Percentiles rank a stretch among this genome's conserved stretches.
These are phyloP conservation scores for Drosophila mettleri DNA, from an alignment of 2,888 invertebrate genomes.

Conservation along the genomic window DNA sequence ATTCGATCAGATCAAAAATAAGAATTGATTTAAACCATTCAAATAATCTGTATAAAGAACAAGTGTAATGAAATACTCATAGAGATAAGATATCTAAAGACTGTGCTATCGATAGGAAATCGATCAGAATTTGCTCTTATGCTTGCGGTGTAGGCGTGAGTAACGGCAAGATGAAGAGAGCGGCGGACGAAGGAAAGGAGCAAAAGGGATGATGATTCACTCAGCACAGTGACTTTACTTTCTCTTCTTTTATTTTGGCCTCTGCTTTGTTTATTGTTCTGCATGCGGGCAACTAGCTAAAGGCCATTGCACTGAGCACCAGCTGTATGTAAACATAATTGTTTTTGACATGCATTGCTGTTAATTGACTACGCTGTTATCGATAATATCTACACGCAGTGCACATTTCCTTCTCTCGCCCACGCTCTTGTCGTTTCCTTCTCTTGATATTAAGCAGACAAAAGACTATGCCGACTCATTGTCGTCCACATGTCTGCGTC, in stretches of 20 bases:
- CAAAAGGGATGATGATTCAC: constrained; percentile 28
- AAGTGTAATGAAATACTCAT: constrained; percentile 1
- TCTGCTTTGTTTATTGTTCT: constrained; percentile 59
- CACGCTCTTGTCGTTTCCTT: constrained; percentile 24
- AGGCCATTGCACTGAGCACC: constrained; percentile 53
- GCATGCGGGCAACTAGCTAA: constrained; percentile 31
- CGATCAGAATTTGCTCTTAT: constrained; percentile 6
- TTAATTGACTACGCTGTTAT: constrained; percentile 37
- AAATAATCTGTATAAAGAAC: constrained; percentile 5
- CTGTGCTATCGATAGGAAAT: constrained; percentile 12
- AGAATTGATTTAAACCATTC: constrained; percentile 19
- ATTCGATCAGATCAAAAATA: constrained; percentile 47
- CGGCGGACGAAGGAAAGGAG: not conserved
- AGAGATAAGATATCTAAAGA: constrained; percentile 25
- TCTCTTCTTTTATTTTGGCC: constrained; percentile 23
- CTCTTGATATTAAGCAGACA: constrained; percentile 26
- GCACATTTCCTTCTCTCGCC: constrained; percentile 36
- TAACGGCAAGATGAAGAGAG: not conserved
- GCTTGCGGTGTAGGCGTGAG: too few relatives aligned
- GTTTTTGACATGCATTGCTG: constrained; percentile 34
- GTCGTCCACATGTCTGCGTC: constrained; percentile 54
- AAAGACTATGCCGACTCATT: constrained; percentile 49
- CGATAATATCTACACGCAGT: constrained; percentile 36
- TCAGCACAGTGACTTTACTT: constrained; percentile 24
- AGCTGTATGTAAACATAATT: constrained; percentile 43